phyloP scores from a whole-genome alignment of 2,888 invertebrate genomes.

The Hypomecis atomaria region DNA sequence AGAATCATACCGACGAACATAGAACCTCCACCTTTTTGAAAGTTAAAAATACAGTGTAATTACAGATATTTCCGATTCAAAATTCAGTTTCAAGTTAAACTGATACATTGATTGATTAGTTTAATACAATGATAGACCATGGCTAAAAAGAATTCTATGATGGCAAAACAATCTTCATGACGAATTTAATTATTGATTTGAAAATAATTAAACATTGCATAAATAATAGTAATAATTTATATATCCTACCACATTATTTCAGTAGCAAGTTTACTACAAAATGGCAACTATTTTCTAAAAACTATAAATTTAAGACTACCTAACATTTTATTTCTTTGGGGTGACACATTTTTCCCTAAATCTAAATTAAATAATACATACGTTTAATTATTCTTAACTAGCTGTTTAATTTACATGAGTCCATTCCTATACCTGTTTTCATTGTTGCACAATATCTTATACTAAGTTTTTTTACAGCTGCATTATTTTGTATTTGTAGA shows the following conservation, averaged over 20 bases:
- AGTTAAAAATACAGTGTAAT: too few relatives aligned
- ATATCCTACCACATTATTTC: not conserved
- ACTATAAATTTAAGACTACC: not conserved
- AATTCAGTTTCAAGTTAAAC: too few relatives aligned
- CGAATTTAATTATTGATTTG: not conserved
- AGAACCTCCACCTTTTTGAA: too few relatives aligned
- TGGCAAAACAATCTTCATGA: not conserved
- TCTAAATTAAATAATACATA: constrained; percentile 8
- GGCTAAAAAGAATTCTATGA: not conserved
- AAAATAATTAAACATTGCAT: constrained; percentile 3
- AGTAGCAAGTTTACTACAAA: not conserved
- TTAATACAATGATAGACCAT: too few relatives aligned
- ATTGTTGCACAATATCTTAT: not conserved
- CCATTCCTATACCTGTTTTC: not conserved
- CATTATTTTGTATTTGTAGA: not conserved
- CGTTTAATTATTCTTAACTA: constrained; percentile 3
- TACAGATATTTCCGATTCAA: too few relatives aligned
- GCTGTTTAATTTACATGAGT: not conserved
- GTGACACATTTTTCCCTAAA: not conserved
- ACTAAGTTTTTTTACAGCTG: not conserved
- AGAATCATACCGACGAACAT: too few relatives aligned
- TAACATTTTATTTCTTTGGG: constrained; percentile 2
- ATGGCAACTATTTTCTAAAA: not conserved
- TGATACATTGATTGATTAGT: too few relatives aligned
- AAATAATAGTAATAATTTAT: not conserved